Evolutionary conservation across 2,888 invertebrate genomes (phyloP), one percentile per base, ranked within the genome.

Genomic region (Calliscelio sp.): DNA sequence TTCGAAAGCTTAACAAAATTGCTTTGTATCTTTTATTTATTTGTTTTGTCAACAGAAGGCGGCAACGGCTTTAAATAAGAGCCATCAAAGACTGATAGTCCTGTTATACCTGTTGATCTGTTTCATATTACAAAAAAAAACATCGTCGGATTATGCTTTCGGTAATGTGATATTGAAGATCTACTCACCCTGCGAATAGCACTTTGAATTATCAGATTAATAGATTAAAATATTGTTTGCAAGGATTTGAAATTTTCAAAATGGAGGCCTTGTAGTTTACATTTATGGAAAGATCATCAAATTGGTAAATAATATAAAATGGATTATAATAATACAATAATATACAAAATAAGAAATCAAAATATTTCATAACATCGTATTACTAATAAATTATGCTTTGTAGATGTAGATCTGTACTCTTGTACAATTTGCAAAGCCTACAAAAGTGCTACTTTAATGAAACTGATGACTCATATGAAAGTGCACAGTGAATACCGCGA

Each of bases 241-340:
- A 93, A 93, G 0, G 90, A 94, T 77, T 92, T 93, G n/a, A 91
- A 90, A 81, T 93, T 95, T 84, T 91, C 93, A 0, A 94, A 94
- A 74, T 97, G 97, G 97, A 93, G 95, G 20, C 93, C 94, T 5
- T 95, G 96, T 88, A 95, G 95, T 7, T 93, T 94, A 85, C 97
- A 97, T 91, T 92, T 97, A 87, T 96, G 96, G 96, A 95, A 95
- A 86, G 92, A 93, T 2, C 96, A 97, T 91, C 93, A 94, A 86
- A 93, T 96, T 11, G 92, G 91, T 91, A 51, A 65, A 44, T 44
- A 44, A 44, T 44, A 44, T 14, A 41, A 41, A 41, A 41, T 41
- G 14, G 32, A 41, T 41, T 11, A 41, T 14, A 41, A 41, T 41
- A 41, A 41, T 41, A 41, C 7, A 51, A 18, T 1, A 38, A 74